These are phyloP conservation scores for Tetragnatha versicolor DNA, from an alignment of 1,140 invertebrate genomes.

Conservation along the genomic window DNA sequence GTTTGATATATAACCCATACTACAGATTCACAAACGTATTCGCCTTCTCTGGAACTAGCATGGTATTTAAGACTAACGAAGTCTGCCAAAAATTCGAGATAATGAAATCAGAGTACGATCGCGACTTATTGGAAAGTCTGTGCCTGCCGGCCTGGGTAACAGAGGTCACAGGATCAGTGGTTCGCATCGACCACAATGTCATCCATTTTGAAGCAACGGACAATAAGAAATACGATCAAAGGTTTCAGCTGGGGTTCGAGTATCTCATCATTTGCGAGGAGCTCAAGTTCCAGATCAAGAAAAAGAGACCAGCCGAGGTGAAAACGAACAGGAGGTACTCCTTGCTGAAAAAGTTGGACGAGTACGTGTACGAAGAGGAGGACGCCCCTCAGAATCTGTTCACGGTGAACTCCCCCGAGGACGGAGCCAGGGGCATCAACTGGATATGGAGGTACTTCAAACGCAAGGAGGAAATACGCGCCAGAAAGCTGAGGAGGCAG, in stretches of 20 bases:
- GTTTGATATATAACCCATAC: slow-evolving; percentile 19
- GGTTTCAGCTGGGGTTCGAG: slow-evolving; percentile 23
- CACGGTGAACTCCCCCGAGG: slow-evolving; percentile 11
- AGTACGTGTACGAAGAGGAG: neutral
- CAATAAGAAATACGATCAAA: neutral
- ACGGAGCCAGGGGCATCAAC: neutral
- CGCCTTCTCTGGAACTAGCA: neutral
- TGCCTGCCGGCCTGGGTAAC: slow-evolving; percentile 41
- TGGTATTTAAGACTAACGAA: neutral
- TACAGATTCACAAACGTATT: slow-evolving; percentile 29
- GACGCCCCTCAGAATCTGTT: slow-evolving; percentile 10
- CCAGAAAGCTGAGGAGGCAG: neutral
- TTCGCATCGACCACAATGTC: neutral
- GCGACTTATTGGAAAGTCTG: slow-evolving; percentile 5
- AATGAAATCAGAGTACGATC: neutral
- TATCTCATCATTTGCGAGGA: slow-evolving; percentile 28
- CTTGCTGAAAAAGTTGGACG: neutral
- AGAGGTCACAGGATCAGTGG: neutral
- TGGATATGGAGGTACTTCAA: slow-evolving; percentile 25
- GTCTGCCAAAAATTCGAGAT: slow-evolving; percentile 1
- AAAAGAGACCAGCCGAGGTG: neutral
- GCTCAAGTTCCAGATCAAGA: slow-evolving; percentile 6
- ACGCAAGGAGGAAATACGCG: neutral
- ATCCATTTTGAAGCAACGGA: neutral
- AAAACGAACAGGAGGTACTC: neutral